phyloP scores from a whole-genome alignment of 2,888 invertebrate genomes.

The Drosophila acutilabella region DNA sequence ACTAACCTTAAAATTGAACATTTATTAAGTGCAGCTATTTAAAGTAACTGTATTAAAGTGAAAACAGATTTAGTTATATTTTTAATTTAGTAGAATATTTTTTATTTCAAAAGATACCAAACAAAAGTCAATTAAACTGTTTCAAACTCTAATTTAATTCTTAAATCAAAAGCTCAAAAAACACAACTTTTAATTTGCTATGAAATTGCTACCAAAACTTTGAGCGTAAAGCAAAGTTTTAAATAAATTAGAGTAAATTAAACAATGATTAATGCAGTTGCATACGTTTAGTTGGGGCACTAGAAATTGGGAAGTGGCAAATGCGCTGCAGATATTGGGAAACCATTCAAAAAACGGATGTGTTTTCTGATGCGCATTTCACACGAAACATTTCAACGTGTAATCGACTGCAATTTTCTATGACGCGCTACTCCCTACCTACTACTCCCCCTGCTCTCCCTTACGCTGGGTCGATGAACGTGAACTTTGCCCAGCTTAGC shows the following conservation, averaged over 20 bases:
- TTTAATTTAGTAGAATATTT: no score
- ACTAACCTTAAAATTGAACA: no score
- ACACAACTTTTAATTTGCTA: no score
- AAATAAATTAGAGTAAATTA: background rate
- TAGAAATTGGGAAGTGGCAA: background rate
- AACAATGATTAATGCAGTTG: background rate
- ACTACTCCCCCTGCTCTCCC: background rate
- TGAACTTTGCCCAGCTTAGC: slow-evolving; percentile 73
- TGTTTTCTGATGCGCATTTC: slow-evolving; percentile 26
- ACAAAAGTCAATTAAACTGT: no score
- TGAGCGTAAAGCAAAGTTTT: background rate
- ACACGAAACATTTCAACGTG: slow-evolving; percentile 45
- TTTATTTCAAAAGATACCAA: no score
- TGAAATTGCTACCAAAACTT: background rate
- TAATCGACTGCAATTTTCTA: slow-evolving; percentile 43
- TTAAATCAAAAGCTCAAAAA: no score
- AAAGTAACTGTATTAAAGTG: no score
- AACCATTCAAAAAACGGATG: slow-evolving; percentile 31
- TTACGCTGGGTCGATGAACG: slow-evolving; percentile 48
- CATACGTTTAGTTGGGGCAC: background rate
- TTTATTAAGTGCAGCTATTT: no score
- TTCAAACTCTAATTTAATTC: no score
- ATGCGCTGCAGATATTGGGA: slow-evolving; percentile 24
- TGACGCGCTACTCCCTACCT: background rate
- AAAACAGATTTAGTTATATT: no score